Percentiles rank a stretch among this genome's conserved stretches.
These are phyloP conservation scores for Gambusia affinis DNA, from an alignment of 2,113 vertebrate species.

Conservation along the genomic window DNA sequence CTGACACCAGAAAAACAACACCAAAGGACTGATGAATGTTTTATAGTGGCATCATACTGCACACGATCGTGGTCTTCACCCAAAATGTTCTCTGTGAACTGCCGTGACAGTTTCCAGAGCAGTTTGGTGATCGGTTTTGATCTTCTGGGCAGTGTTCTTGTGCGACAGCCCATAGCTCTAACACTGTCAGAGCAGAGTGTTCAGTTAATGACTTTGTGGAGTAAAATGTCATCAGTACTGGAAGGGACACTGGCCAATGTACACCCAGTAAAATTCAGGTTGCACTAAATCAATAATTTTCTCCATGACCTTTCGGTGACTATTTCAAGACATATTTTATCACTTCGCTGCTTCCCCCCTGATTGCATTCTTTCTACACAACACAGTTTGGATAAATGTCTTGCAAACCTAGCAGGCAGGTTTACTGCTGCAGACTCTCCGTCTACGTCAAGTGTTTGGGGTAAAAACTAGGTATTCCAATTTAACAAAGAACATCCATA, in stretches of 20 bases:
- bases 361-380: conserved; percentile 9
- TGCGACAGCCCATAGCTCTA: neutral
- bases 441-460: neutral
- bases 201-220: conserved; percentile 6
- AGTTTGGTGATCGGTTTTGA: neutral
- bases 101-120: neutral
- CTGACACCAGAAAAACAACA: conserved; percentile 63
- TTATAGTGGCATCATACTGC: neutral
- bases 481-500: neutral
- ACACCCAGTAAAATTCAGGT: neutral
- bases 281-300: conserved; percentile 14
- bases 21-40: neutral
- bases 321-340: conserved; percentile 5
- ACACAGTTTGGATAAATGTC: conserved; percentile 4
- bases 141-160: neutral
- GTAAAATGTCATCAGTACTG: conserved; percentile 7
- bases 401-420: neutral
- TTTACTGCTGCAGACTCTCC: neutral
- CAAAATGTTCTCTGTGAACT: neutral
- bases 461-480: neutral
- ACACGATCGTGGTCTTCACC: neutral
- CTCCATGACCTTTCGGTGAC: conserved; percentile 27
- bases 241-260: conserved; percentile 2
- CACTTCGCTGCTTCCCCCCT: neutral
- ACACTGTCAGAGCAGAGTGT: neutral